A percentile compares a stretch with the other conserved stretches of the same genome.
phyloP scores from a whole-genome alignment of 2,888 invertebrate species.

The Barypeithes pellucidus region DNA sequence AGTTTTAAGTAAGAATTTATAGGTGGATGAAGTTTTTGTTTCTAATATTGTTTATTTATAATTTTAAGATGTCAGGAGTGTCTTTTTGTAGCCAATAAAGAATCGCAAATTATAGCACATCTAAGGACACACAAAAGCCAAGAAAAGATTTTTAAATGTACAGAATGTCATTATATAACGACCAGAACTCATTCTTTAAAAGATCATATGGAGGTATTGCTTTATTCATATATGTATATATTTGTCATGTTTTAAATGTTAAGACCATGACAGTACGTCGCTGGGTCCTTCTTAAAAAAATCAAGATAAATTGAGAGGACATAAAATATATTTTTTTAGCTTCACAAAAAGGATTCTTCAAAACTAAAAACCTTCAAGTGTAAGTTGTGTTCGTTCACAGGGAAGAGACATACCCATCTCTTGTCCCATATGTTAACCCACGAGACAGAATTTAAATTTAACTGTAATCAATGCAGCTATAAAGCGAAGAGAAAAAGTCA shows the following conservation, averaged over 20 bases:
- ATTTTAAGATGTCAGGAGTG: constrained; percentile 29
- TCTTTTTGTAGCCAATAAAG: constrained; percentile 16
- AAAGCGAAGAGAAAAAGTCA: constrained; percentile 30
- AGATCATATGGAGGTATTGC: constrained; percentile 24
- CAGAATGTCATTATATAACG: constrained; percentile 25
- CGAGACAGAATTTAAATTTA: constrained; percentile 5
- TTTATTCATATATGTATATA: too few species aligned
- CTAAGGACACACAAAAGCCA: constrained; percentile 16
- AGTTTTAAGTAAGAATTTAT: background rate
- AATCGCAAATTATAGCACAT: background rate
- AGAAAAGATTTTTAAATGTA: constrained; percentile 25
- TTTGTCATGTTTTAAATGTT: too few species aligned
- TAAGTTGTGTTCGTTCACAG: constrained; percentile 11
- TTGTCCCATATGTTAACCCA: constrained; percentile 22
- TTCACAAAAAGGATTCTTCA: background rate
- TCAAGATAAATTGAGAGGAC: too few species aligned
- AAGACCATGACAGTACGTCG: too few species aligned
- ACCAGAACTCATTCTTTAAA: constrained; percentile 14
- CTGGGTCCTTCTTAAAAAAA: too few species aligned
- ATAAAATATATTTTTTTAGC: background rate
- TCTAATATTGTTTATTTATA: background rate
- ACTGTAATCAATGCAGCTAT: constrained; percentile 27
- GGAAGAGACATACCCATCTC: constrained; percentile 22
- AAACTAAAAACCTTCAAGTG: constrained; percentile 7
- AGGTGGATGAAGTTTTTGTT: too few species aligned